These are phyloP conservation scores for Orussus abietinus DNA, from an alignment of 1,140 invertebrate genomes.

Conservation along the genomic window DNA sequence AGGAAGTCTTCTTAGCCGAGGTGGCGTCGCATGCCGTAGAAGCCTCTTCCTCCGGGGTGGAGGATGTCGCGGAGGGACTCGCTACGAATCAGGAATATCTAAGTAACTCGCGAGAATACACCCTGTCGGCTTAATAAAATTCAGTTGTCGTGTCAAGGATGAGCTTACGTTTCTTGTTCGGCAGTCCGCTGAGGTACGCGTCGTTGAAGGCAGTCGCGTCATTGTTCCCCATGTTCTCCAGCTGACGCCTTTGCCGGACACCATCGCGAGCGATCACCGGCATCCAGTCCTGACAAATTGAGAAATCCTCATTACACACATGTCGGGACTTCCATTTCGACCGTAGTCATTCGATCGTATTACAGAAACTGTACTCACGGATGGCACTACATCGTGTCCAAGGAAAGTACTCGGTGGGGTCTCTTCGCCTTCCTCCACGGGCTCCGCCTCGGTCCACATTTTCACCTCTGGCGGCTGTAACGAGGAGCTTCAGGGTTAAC, in stretches of 20 bases:
- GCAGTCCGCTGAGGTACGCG: constrained; percentile 78
- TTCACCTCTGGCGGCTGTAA: no score
- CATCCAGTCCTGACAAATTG: constrained; percentile 68
- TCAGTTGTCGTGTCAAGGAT: no score
- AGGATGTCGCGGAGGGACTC: no score
- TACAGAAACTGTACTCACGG: constrained; percentile 36
- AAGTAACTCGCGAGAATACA: no score
- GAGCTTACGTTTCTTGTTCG: constrained; percentile 74
- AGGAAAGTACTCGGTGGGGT: constrained; percentile 40
- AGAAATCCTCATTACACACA: no score
- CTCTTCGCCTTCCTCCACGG: constrained; percentile 35
- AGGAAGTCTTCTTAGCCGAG: no score
- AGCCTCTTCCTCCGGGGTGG: no score
- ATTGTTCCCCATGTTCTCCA: constrained; percentile 42
- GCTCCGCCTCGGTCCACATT: constrained; percentile 23
- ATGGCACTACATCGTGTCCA: constrained; percentile 46
- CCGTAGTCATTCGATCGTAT: constrained; percentile 11
- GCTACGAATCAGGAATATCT: no score
- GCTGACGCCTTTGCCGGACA: constrained; percentile 60
- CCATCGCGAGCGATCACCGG: constrained; percentile 74
- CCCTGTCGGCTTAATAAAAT: no score
- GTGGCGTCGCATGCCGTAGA: no score
- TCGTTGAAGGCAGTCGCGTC: constrained; percentile 80
- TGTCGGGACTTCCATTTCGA: no score
- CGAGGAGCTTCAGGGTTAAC: no score